phyloP scores from a whole-genome alignment of 2,888 invertebrate species.

The Embidobia sp. region DNA sequence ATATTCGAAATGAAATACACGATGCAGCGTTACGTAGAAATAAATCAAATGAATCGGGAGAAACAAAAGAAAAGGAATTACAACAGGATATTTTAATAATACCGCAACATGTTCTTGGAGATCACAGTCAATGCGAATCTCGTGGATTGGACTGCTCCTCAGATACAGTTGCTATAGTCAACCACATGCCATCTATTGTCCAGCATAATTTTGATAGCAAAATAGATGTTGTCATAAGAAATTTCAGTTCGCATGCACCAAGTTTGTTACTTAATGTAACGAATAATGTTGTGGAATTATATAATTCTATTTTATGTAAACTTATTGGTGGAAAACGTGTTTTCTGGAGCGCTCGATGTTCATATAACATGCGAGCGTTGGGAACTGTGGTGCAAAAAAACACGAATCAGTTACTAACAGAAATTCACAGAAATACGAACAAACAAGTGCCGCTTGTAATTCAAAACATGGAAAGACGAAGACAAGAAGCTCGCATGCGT shows the following conservation, averaged over 20 bases:
- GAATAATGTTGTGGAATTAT: constrained; percentile 21
- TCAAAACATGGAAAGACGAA: too few species aligned
- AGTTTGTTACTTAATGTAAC: constrained; percentile 29
- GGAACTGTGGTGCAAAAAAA: too few species aligned
- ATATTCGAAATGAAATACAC: constrained; percentile 9
- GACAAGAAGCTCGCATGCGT: too few species aligned
- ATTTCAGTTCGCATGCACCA: constrained; percentile 17
- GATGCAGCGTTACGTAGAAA: not conserved
- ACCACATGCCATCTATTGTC: not conserved
- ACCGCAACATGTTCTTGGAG: constrained; percentile 48
- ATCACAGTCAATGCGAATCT: constrained; percentile 19
- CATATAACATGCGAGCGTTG: too few species aligned
- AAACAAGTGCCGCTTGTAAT: too few species aligned
- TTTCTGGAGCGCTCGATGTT: too few species aligned
- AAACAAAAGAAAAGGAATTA: constrained; percentile 2
- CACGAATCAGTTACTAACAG: not conserved
- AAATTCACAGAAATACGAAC: not conserved
- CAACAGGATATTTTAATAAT: constrained; percentile 32
- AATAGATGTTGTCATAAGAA: constrained; percentile 1
- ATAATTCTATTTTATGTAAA: constrained; percentile 42
- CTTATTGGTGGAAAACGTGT: constrained; percentile 32
- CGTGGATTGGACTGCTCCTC: constrained; percentile 6
- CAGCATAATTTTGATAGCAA: not conserved
- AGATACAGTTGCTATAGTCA: not conserved
- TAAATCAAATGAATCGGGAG: not conserved